Base-by-base conservation (phyloP, 2,888 invertebrate species). In the Apamea monoglypha region DNA sequence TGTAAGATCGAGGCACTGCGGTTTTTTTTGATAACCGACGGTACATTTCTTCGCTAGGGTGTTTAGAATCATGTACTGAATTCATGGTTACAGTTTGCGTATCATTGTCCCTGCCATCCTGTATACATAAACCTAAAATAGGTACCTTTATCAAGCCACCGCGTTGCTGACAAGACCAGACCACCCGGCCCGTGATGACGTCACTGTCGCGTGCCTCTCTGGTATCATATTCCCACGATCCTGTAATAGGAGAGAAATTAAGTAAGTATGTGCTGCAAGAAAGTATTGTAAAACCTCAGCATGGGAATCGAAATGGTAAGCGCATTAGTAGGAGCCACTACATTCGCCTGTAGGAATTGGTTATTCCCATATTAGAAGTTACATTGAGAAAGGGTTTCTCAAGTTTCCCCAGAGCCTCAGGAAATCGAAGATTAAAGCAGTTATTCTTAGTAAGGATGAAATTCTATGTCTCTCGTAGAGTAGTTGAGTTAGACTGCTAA, bases 131-230 rank as follows among this genome's bases (percentile, higher is more conserved):
- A 68, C 25, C 16, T 8, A 36, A 50, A 29, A 71, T n/a, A 44
- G 44, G n/a, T 59, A 74, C 50, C 83, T 79, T 59, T 50, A 21
- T 79, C 56, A 83, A 72, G 32, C 59, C 29, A 44, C 63, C 63
- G 10, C 50, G 16, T 53, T 16, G 44, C 71, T 72, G 79, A 53
- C 74, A 72, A 36, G 10, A 59, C 25, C 79, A 78, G 59, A 25
- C 70, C 71, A 16, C 53, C 70, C 53, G 40, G 50, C 40, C 25
- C 50, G n/a, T n/a, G 40, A 40, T 83, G 78, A 79, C 83, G 83
- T 83, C 74, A 79, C 25, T 16, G n/a, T n/a, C n/a, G 36, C n/a
- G 21, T 50, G 18, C 10, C 18, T 16, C 29, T 61, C 29, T 0
- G 40, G 47, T 61, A 21, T 36, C n/a, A 47, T 47, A 25, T 40